Percentiles rank a stretch among this genome's conserved stretches.
phyloP scores from a whole-genome alignment of 2,888 invertebrate genomes.

The Tipula lateralis region DNA sequence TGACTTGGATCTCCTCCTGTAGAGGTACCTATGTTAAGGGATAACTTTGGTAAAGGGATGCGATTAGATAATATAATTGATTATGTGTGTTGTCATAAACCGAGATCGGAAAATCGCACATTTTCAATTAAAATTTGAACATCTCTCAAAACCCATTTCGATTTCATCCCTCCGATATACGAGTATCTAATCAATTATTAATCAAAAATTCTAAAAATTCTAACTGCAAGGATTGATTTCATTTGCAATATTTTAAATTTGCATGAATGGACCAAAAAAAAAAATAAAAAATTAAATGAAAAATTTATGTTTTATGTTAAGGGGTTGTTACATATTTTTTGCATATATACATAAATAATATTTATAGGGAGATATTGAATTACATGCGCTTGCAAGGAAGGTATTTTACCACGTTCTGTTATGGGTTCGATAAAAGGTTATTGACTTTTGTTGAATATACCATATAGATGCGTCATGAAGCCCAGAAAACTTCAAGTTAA shows the following conservation, averaged over 20 bases:
- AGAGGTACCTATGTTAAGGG: background rate
- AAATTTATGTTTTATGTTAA: background rate
- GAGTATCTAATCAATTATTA: constrained; percentile 4
- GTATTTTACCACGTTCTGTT: background rate
- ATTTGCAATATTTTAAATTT: background rate
- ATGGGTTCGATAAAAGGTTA: background rate
- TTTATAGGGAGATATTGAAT: background rate
- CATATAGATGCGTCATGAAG: too few relatives aligned
- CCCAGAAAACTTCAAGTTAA: too few relatives aligned
- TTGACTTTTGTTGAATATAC: background rate
- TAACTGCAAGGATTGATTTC: constrained; percentile 19
- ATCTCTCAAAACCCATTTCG: background rate
- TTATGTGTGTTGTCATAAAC: background rate
- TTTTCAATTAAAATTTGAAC: background rate
- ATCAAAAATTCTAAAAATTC: background rate
- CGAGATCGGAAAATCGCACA: background rate
- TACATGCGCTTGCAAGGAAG: background rate
- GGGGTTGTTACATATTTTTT: background rate
- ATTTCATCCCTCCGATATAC: background rate
- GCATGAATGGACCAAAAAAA: background rate
- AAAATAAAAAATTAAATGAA: background rate
- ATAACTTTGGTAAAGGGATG: background rate
- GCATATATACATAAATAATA: background rate
- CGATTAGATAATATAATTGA: background rate
- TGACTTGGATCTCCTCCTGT: background rate